phyloP scores from a whole-genome alignment of 1,140 invertebrate species.

The Melipona quadrifasciata region DNA sequence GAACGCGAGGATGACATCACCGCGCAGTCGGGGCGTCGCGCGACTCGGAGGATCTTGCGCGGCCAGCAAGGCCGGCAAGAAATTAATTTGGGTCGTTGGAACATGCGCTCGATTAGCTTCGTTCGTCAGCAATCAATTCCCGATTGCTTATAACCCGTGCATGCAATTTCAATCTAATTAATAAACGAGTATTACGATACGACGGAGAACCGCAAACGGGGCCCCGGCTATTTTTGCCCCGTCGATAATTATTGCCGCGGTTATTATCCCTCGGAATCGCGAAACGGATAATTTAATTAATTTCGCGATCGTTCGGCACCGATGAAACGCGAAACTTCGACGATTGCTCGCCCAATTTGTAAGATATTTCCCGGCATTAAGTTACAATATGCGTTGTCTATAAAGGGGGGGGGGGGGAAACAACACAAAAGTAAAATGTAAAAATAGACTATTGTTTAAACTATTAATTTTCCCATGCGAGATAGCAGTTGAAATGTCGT shows the following conservation, averaged over 20 bases:
- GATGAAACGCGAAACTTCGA: neutral
- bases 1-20: slow-evolving; percentile 33
- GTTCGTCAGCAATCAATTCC: slow-evolving; percentile 22
- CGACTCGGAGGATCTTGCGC: neutral
- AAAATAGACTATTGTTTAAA: no score
- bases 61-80: slow-evolving; percentile 39
- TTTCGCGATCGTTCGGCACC: neutral
- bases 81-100: slow-evolving; percentile 57
- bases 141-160: neutral
- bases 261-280: neutral
- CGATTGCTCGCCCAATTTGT: neutral
- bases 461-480: no score
- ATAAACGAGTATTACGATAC: slow-evolving; percentile 26
- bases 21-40: slow-evolving; percentile 16
- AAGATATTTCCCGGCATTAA: neutral
- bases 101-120: slow-evolving; percentile 46
- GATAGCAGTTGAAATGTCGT: no score
- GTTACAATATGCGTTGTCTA: no score
- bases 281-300: slow-evolving; percentile 31
- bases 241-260: slow-evolving; percentile 21
- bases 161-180: slow-evolving; percentile 39
- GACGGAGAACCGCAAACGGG: neutral
- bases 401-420: no score
- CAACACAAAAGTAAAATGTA: no score
- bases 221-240: neutral